A percentile compares a stretch with the other conserved stretches of the same genome.
phyloP scores from a whole-genome alignment of 2,888 invertebrate genomes.

The Chromoteleia sp. region DNA sequence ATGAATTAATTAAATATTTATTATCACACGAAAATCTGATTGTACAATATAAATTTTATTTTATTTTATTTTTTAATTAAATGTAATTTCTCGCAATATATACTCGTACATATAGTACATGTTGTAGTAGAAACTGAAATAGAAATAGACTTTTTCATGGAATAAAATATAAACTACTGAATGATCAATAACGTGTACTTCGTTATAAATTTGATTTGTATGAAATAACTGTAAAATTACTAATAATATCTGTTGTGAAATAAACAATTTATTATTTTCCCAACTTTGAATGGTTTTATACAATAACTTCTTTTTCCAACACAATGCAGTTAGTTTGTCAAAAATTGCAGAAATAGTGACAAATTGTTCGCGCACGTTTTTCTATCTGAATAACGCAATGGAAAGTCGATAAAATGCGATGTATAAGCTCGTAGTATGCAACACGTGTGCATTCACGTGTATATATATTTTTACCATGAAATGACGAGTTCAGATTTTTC shows the following conservation, averaged over 20 bases:
- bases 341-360: constrained; percentile 30
- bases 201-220: not conserved
- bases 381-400: constrained; percentile 35
- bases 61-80: too few species aligned
- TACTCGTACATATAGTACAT: too few species aligned
- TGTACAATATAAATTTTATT: too few species aligned
- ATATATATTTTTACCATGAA: constrained; percentile 14
- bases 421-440: constrained; percentile 22
- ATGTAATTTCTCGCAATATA: too few species aligned
- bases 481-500: constrained; percentile 2
- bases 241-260: not conserved
- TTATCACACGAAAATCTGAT: too few species aligned
- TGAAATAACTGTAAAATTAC: not conserved
- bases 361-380: constrained; percentile 37
- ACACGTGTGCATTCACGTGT: constrained; percentile 28
- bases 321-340: constrained; percentile 17
- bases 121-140: too few species aligned
- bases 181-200: not conserved
- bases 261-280: not conserved
- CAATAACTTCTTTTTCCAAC: constrained; percentile 1
- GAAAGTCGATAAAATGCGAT: constrained; percentile 43
- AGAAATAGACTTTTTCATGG: too few species aligned
- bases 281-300: not conserved
- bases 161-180: too few species aligned
- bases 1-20: too few species aligned